Evolutionary conservation across 2,113 vertebrate genomes (phyloP).

Genomic region (Antennarius striatus): DNA sequence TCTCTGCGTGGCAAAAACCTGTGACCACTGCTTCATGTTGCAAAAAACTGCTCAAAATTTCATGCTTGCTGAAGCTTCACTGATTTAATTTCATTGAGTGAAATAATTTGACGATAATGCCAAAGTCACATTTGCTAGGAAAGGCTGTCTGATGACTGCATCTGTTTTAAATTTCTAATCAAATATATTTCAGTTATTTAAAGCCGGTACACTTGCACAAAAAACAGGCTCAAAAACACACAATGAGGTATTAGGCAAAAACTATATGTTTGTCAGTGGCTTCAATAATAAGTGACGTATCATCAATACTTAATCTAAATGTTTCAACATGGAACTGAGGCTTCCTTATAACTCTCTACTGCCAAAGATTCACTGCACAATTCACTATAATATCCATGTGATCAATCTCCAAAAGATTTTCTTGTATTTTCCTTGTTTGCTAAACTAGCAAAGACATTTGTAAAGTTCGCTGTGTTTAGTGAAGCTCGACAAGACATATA

Average conservation of each 20-base stretch:
- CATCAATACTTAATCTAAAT: too few relatives aligned
- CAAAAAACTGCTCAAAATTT: constrained; percentile 13
- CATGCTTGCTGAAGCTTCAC: constrained; percentile 29
- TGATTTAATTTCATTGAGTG: constrained; percentile 29
- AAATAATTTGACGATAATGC: constrained; percentile 12
- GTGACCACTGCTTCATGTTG: background rate
- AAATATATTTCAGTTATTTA: background rate
- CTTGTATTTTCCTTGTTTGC: too few relatives aligned
- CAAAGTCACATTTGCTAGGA: background rate
- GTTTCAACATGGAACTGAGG: too few relatives aligned
- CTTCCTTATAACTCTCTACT: too few relatives aligned
- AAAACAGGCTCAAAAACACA: background rate
- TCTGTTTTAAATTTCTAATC: constrained; percentile 11
- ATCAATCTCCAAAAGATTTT: background rate
- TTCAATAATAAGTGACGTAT: too few relatives aligned
- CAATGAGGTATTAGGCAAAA: constrained; percentile 27
- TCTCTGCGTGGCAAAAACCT: background rate
- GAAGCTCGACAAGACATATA: background rate
- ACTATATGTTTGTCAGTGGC: background rate
- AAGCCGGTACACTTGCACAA: background rate
- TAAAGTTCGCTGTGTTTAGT: background rate
- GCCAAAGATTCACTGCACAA: constrained; percentile 21
- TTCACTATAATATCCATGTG: background rate
- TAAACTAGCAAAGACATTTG: background rate
- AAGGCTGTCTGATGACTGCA: constrained; percentile 3